Percentiles rank a stretch among this genome's conserved stretches.
Evolutionary conservation across 2,113 vertebrate genomes (phyloP).

Genomic region (Phrynosoma blainvillii): DNA sequence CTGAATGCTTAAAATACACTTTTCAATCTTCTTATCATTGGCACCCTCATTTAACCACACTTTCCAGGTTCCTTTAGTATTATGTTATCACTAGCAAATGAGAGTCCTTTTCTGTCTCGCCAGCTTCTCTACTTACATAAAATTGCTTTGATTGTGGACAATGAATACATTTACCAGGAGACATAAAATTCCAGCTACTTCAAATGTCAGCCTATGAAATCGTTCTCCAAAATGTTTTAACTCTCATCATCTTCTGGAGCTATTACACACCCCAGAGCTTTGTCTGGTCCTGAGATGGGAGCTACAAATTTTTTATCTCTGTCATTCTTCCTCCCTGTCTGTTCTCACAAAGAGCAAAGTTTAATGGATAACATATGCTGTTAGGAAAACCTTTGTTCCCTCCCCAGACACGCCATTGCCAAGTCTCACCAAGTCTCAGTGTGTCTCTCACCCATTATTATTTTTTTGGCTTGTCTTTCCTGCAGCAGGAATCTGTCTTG

Average conservation of each 20-base stretch:
- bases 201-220: slow-evolving; percentile 33
- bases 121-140: neutral
- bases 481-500: slow-evolving; percentile 39
- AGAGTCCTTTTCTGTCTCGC: neutral
- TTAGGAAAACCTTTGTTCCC: slow-evolving; percentile 52
- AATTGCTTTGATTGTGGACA: slow-evolving; percentile 17
- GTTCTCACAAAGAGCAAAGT: slow-evolving; percentile 51
- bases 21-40: slow-evolving; percentile 22
- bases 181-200: slow-evolving; percentile 7
- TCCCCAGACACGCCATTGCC: slow-evolving; percentile 44
- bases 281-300: slow-evolving; percentile 35
- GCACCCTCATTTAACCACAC: neutral
- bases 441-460: slow-evolving; percentile 39
- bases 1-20: slow-evolving; percentile 1
- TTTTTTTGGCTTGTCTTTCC: slow-evolving; percentile 44
- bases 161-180: slow-evolving; percentile 38
- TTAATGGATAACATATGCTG: slow-evolving; percentile 68
- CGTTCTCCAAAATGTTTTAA: slow-evolving; percentile 23
- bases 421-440: slow-evolving; percentile 49
- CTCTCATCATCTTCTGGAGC: slow-evolving; percentile 13
- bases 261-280: slow-evolving; percentile 35
- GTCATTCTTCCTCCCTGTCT: slow-evolving; percentile 20
- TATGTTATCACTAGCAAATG: slow-evolving; percentile 23
- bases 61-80: neutral
- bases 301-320: slow-evolving; percentile 48